Evolutionary conservation across 2,888 invertebrate species (phyloP), one percentile per base, ranked within the genome.

Genomic region (Parapristionchus giblindavisi): DNA sequence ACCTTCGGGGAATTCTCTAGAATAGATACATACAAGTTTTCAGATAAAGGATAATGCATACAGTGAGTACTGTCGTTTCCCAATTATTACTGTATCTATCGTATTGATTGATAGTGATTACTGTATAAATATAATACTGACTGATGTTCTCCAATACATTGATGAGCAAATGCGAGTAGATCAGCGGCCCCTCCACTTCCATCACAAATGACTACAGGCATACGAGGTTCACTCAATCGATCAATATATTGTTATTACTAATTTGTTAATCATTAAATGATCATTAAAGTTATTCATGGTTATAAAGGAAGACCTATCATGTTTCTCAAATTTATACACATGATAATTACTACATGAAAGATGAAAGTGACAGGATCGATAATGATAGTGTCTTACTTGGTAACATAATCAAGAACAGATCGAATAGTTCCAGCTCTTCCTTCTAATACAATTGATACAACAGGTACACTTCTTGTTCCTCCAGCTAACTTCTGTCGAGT

Each of bases 381-480:
- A 24, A n/a, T n/a, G n/a, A n/a, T n/a, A n/a, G 8, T 40, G 17
- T 48, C 78, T 58, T 17, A 80, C 80, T 81, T 81, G n/a, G 96
- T 96, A 77, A 98, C 95, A 90, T 97, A 97, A 89, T 98, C 97
- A 83, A 97, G 91, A 72, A 98, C 96, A 5, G 95, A 94, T 80
- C 97, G 92, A 87, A 99, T 94, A 5, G 98, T 98, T 90, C 96
- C 96, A 76, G 95, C 94, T 76, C 98, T 98, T 74, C 99, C 98
- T 90, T 98, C 98, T 87, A 99, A 94, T 79, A 98, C 95, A 85
- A 98, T 92, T 89, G 96, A 96, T 71, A 99, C 96, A 79, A 98
- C 94, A 24, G 98, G 82, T 21, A 82, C 82, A 74, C 79, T 79
- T 27, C 81, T 36, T 8, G 72, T 72, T 1, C 72, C 72, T 14